Percentiles rank a stretch among this genome's conserved stretches.
phyloP scores from a whole-genome alignment of 2,113 vertebrate genomes.

The Aptenodytes patagonicus region DNA sequence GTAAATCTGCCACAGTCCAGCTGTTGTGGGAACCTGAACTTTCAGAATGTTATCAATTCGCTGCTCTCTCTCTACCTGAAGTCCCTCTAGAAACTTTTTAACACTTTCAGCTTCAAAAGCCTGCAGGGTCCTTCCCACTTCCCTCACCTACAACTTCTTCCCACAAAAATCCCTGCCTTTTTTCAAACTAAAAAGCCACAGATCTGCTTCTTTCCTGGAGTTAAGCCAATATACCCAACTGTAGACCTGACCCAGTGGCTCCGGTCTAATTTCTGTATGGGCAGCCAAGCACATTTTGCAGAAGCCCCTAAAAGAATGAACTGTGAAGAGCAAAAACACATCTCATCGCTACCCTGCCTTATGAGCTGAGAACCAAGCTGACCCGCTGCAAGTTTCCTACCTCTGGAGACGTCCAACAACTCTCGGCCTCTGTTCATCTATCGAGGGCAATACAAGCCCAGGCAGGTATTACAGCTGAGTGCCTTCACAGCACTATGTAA shows the following conservation, averaged over 20 bases:
- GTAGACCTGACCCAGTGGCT: not conserved
- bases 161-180: not conserved
- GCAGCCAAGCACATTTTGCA: not conserved
- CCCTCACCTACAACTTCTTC: not conserved
- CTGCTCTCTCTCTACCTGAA: not conserved
- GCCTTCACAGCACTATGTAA: conserved; percentile 31
- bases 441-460: not conserved
- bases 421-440: not conserved
- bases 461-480: not conserved
- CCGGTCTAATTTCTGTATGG: not conserved
- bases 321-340: not conserved
- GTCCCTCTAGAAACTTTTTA: not conserved
- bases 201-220: not conserved
- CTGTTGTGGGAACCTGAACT: conserved; percentile 51
- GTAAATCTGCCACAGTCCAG: conserved; percentile 19
- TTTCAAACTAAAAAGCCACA: not conserved
- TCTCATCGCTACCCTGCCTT: not conserved
- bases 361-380: not conserved
- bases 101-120: not conserved
- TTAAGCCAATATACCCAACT: not conserved
- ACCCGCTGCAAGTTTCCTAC: not conserved
- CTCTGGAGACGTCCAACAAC: not conserved
- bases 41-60: not conserved
- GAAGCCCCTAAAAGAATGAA: not conserved
- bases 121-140: not conserved